Conservation (phyloP, 2,113 vertebrate genomes). For the Fregetta grallaria region DNA sequence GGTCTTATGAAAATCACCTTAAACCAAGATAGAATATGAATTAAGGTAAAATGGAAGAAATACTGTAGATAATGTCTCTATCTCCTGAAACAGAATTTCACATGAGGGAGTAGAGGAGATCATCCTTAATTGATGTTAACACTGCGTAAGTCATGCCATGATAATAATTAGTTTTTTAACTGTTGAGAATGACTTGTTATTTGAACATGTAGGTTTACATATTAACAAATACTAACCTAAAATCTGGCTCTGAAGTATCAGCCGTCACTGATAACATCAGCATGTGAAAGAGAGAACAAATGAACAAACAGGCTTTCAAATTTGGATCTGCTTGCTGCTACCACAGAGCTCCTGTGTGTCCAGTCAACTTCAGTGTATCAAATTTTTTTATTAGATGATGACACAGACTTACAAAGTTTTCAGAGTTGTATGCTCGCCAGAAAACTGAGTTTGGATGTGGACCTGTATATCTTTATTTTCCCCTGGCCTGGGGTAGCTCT, state of each 20-base stretch:
- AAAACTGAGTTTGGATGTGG: not conserved
- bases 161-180: not conserved
- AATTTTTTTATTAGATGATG: not conserved
- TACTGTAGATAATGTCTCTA: not conserved
- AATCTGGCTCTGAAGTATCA: not conserved
- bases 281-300: not conserved
- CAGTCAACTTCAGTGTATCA: not conserved
- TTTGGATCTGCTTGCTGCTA: not conserved
- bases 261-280: not conserved
- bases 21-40: not conserved
- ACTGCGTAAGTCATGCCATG: fast-evolving
- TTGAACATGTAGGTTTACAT: not conserved
- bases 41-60: not conserved
- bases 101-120: not conserved
- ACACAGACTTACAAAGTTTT: not conserved
- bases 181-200: not conserved
- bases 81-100: not conserved
- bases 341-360: not conserved
- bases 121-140: not conserved
- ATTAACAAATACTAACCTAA: not conserved
- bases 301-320: not conserved
- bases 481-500: not conserved
- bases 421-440: not conserved
- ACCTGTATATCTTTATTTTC: not conserved
- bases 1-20: not conserved